Evolutionary conservation across 2,113 vertebrate species (phyloP).

Genomic region (Strigops habroptila): DNA sequence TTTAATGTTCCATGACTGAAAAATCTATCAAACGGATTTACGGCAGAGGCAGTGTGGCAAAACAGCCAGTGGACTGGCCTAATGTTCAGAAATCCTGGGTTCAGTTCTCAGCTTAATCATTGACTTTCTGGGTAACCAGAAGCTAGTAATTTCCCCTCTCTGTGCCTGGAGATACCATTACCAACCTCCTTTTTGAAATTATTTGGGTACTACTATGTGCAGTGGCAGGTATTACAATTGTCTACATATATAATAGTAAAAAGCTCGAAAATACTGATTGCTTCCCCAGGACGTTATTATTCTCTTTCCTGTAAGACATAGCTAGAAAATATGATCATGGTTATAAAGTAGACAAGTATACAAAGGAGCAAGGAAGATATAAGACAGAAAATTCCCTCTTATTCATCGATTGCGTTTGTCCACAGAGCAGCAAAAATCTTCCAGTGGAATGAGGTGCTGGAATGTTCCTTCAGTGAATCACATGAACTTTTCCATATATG

Average conservation of each 20-base stretch:
- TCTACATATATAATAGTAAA: background rate
- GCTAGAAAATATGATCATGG: background rate
- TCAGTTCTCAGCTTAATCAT: constrained; percentile 49
- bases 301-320: background rate
- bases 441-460: background rate
- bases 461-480: background rate
- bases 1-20: constrained; percentile 63
- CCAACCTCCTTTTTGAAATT: background rate
- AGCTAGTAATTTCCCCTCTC: constrained; percentile 16
- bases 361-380: background rate
- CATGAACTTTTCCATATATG: background rate
- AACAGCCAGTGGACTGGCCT: constrained; percentile 36
- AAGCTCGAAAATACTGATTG: background rate
- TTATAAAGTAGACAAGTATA: background rate
- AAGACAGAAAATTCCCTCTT: background rate
- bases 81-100: constrained; percentile 13
- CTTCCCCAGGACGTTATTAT: background rate
- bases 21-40: constrained; percentile 62
- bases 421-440: background rate
- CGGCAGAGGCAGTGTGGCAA: constrained; percentile 26
- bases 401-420: background rate
- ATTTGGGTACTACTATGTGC: background rate
- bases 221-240: background rate
- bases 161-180: background rate
- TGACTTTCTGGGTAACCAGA: constrained; percentile 36